A percentile compares a stretch with the other conserved stretches of the same genome.
These are phyloP conservation scores for Pterois miles DNA, from an alignment of 2,797 vertebrate species.

Conservation along the genomic window DNA sequence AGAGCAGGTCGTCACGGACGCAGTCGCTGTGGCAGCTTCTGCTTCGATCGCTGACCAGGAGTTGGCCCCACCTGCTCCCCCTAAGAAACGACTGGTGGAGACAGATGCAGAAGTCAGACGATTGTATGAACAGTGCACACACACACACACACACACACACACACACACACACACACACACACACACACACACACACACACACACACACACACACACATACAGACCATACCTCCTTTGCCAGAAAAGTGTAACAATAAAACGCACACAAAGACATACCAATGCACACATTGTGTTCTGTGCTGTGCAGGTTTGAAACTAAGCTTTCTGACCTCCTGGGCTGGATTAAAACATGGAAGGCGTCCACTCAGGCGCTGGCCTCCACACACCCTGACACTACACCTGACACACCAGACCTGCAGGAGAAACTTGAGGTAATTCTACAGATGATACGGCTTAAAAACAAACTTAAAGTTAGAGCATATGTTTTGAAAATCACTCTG, in stretches of 20 bases:
- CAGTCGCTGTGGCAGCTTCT: slow-evolving; percentile 43
- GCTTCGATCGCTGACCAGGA: slow-evolving; percentile 77
- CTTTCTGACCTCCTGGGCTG: slow-evolving; percentile 86
- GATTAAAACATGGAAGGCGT: slow-evolving; percentile 86
- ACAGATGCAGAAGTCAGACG: slow-evolving; percentile 87
- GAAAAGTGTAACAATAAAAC: background rate
- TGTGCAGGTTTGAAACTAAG: slow-evolving; percentile 86
- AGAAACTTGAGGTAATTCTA: slow-evolving; percentile 85
- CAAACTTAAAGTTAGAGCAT: background rate
- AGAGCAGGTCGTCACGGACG: slow-evolving; percentile 80
- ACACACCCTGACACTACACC: slow-evolving; percentile 83
- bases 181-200: background rate
- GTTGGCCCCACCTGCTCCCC: slow-evolving; percentile 86
- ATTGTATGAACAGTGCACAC: slow-evolving; percentile 82
- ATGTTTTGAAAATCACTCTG: background rate
- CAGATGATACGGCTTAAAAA: background rate
- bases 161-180: background rate
- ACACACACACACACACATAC: background rate
- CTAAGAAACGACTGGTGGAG: slow-evolving; percentile 91
- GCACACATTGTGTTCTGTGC: background rate
- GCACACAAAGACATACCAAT: background rate
- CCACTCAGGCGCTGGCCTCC: slow-evolving; percentile 83
- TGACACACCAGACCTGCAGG: slow-evolving; percentile 82
- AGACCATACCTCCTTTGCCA: background rate
- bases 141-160: background rate